Evolutionary conservation across 2,113 vertebrate species (phyloP).

Genomic region (Charina bottae): DNA sequence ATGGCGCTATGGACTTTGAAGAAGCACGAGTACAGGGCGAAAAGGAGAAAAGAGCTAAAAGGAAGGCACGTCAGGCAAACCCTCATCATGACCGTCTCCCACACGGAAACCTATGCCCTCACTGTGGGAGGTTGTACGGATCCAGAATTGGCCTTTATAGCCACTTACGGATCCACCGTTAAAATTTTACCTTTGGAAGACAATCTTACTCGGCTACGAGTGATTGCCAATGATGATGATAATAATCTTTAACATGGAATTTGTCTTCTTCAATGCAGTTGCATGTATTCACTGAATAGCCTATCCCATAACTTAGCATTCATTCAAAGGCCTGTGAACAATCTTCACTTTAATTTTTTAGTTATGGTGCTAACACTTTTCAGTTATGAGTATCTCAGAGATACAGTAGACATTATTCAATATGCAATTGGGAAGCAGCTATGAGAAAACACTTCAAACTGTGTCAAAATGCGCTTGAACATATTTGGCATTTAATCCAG

Average conservation of each 20-base stretch:
- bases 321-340: background rate
- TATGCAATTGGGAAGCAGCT: conserved; percentile 5
- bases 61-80: too few relatives aligned
- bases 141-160: too few relatives aligned
- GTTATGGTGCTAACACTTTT: background rate
- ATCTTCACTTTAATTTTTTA: background rate
- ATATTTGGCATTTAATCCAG: conserved; percentile 31
- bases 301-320: background rate
- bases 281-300: background rate
- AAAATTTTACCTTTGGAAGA: too few relatives aligned
- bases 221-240: too few relatives aligned
- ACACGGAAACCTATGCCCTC: too few relatives aligned
- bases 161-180: too few relatives aligned
- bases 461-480: conserved; percentile 11
- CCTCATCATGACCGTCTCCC: too few relatives aligned
- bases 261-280: background rate
- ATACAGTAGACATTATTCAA: conserved; percentile 19
- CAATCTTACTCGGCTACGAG: too few relatives aligned
- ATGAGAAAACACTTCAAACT: conserved; percentile 24
- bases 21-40: too few relatives aligned
- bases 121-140: too few relatives aligned
- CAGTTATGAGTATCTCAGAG: background rate
- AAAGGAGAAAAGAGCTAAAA: too few relatives aligned
- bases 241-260: background rate
- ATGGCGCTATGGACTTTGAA: too few relatives aligned